Percentiles rank a stretch among this genome's conserved stretches.
Evolutionary conservation across 2,797 vertebrate genomes (phyloP).

Genomic region (Pteropus rufus): DNA sequence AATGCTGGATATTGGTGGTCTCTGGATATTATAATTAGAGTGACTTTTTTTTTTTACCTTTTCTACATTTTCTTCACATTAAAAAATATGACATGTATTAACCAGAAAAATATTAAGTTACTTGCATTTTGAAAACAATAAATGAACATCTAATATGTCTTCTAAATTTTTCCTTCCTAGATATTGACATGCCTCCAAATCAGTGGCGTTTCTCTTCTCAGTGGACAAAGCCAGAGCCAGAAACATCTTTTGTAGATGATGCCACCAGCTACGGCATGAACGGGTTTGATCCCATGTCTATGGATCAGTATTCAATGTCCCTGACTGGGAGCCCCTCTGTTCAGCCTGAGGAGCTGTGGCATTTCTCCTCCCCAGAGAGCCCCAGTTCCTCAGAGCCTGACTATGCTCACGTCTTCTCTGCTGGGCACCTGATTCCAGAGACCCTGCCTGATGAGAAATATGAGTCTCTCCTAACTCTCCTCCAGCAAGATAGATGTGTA

Average conservation of each 20-base stretch:
- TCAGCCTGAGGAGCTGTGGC: constrained; percentile 82
- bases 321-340: constrained; percentile 60
- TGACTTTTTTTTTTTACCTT: neutral
- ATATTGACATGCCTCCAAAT: constrained; percentile 75
- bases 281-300: constrained; percentile 6
- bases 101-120: neutral
- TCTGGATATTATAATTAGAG: neutral
- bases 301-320: constrained; percentile 72
- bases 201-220: constrained; percentile 80
- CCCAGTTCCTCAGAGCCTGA: constrained; percentile 61
- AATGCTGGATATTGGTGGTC: neutral
- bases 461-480: constrained; percentile 88
- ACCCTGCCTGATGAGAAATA: constrained; percentile 85
- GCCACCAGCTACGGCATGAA: constrained; percentile 55
- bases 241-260: constrained; percentile 56
- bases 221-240: constrained; percentile 77
- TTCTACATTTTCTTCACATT: constrained; percentile 21
- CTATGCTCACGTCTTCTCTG: constrained; percentile 67
- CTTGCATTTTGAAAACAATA: neutral
- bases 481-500: constrained; percentile 88
- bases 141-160: neutral
- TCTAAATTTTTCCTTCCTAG: constrained; percentile 77
- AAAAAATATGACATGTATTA: neutral
- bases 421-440: constrained; percentile 69
- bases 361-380: constrained; percentile 77